A percentile compares a stretch with the other conserved stretches of the same genome.
These are phyloP conservation scores for Drosophila mettleri DNA, from an alignment of 2,888 invertebrate species.

Conservation along the genomic window DNA sequence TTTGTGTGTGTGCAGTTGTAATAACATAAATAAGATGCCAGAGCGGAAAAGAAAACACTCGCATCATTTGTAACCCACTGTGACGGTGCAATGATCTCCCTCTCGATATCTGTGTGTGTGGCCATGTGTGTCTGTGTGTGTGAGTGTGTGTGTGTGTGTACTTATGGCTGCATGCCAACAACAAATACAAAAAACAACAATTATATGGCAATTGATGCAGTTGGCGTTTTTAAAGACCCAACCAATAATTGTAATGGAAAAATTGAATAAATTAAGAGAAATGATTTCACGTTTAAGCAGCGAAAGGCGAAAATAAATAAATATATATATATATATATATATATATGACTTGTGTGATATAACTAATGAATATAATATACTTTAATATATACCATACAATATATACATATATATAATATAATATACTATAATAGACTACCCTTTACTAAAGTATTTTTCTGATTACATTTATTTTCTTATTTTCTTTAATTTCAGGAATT, in stretches of 20 bases:
- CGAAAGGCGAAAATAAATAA: background rate
- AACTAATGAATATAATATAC: background rate
- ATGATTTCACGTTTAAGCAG: slow-evolving; percentile 28
- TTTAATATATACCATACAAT: background rate
- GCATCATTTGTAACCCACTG: slow-evolving; percentile 61
- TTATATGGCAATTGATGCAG: slow-evolving; percentile 39
- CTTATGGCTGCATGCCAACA: slow-evolving; percentile 59
- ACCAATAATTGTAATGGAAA: slow-evolving; percentile 54
- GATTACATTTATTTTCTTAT: too few species aligned
- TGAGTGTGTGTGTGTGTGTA: slow-evolving; percentile 23
- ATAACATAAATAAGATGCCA: slow-evolving; percentile 59
- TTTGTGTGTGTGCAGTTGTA: slow-evolving; percentile 44
- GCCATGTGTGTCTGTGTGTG: slow-evolving; percentile 3
- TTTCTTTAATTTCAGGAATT: too few species aligned
- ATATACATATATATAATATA: background rate
- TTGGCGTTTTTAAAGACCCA: slow-evolving; percentile 49
- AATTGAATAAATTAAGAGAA: slow-evolving; percentile 37
- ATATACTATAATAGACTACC: too few species aligned
- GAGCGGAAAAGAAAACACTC: slow-evolving; percentile 60
- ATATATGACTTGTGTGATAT: background rate
- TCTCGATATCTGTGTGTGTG: slow-evolving; percentile 2
- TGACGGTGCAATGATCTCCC: slow-evolving; percentile 65
- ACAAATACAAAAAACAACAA: slow-evolving; percentile 34
- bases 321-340: background rate
- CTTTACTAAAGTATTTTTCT: too few species aligned